Percentiles rank a stretch among this genome's conserved stretches.
These are phyloP conservation scores for Caradrina clavipalpis DNA, from an alignment of 2,888 invertebrate genomes.

Conservation along the genomic window DNA sequence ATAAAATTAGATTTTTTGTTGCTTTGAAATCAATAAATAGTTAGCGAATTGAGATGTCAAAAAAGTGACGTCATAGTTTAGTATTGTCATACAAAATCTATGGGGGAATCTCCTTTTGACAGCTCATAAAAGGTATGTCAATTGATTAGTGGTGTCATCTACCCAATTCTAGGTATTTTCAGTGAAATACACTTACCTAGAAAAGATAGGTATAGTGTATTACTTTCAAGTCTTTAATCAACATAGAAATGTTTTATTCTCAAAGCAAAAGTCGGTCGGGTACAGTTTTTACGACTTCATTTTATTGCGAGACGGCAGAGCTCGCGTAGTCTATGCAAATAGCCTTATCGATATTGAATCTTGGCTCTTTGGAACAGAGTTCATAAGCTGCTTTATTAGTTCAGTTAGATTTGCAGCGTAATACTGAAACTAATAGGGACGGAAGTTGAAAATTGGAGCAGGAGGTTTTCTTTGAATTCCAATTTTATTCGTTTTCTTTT, in stretches of 20 bases:
- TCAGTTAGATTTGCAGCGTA: conserved; percentile 9
- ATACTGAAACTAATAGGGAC: conserved; percentile 19
- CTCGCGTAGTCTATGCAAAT: conserved; percentile 35
- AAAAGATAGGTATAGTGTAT: background rate
- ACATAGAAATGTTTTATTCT: conserved; percentile 43
- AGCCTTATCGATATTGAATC: conserved; percentile 47
- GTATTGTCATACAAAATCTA: too few relatives aligned
- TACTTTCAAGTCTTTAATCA: conserved; percentile 40
- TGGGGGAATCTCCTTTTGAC: too few relatives aligned
- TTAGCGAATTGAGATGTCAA: too few relatives aligned
- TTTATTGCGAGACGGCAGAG: conserved; percentile 52
- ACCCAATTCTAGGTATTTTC: conserved; percentile 21
- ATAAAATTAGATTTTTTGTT: too few relatives aligned
- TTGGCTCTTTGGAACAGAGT: conserved; percentile 39
- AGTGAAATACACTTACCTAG: background rate
- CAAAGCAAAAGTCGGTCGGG: conserved; percentile 39
- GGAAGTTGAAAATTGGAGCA: conserved; percentile 10
- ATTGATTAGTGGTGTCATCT: too few relatives aligned
- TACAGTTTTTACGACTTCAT: conserved; percentile 41
- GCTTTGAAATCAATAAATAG: too few relatives aligned
- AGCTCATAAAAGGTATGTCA: too few relatives aligned
- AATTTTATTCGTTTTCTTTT: background rate
- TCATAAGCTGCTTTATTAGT: conserved; percentile 27
- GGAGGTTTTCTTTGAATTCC: conserved; percentile 21
- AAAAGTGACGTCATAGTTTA: too few relatives aligned